A percentile compares a stretch with the other conserved stretches of the same genome.
Conservation (phyloP, 2,888 invertebrate genomes). For the Leucozona laternaria region DNA sequence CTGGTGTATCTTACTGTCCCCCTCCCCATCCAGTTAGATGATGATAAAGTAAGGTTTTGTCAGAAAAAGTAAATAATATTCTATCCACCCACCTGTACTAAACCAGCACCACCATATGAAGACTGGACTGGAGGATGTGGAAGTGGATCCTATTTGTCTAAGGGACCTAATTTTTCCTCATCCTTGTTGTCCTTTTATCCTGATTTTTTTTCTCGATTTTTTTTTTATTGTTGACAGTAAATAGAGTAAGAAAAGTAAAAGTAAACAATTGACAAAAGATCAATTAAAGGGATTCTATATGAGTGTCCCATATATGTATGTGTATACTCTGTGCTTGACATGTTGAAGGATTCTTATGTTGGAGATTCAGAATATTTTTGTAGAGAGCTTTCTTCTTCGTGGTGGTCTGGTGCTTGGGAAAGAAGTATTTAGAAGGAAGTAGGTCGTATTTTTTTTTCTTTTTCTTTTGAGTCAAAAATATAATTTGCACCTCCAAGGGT, state of each 20-base stretch:
- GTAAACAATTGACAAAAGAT: slow-evolving; percentile 73
- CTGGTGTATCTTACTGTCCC: not conserved
- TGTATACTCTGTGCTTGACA: slow-evolving; percentile 48
- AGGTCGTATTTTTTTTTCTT: slow-evolving; percentile 48
- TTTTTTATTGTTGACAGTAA: not conserved
- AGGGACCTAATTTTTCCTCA: slow-evolving; percentile 56
- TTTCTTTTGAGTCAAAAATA: slow-evolving; percentile 32
- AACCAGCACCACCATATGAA: not conserved
- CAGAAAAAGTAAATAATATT: slow-evolving; percentile 69
- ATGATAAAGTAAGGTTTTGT: slow-evolving; percentile 62
- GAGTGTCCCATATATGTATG: slow-evolving; percentile 47
- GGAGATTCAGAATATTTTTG: not conserved
- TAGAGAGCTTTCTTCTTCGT: slow-evolving; percentile 1
- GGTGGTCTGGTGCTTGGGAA: not conserved
- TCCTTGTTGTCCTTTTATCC: not conserved
- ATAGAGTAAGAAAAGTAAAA: slow-evolving; percentile 28
- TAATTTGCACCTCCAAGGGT: slow-evolving; percentile 59
- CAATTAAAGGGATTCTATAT: slow-evolving; percentile 57
- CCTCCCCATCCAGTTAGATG: slow-evolving; percentile 41
- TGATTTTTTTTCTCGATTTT: not conserved
- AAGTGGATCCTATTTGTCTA: slow-evolving; percentile 57
- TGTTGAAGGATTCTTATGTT: slow-evolving; percentile 42
- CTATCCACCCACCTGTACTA: slow-evolving; percentile 47
- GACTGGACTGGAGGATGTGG: not conserved
- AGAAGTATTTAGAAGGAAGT: slow-evolving; percentile 6